Percentiles rank a stretch among this genome's conserved stretches.
Evolutionary conservation across 2,888 invertebrate genomes (phyloP).

Genomic region (Dynastes maya): DNA sequence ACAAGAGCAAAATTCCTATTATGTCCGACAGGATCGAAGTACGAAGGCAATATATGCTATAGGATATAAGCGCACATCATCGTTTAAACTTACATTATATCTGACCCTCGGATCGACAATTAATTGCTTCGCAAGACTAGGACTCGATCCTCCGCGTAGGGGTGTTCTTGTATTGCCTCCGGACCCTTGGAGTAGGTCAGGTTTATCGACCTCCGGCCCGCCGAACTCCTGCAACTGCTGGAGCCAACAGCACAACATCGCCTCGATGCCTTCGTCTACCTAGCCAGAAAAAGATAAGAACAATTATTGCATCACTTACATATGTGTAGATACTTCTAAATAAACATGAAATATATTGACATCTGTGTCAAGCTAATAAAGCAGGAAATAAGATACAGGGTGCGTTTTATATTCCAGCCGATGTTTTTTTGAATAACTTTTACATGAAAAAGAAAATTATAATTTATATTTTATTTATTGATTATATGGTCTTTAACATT

Average conservation of each 20-base stretch:
- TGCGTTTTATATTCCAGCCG: too few species aligned
- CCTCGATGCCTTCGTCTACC: slow-evolving; percentile 89
- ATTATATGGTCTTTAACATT: too few species aligned
- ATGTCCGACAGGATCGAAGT: too few species aligned
- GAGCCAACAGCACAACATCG: slow-evolving; percentile 89
- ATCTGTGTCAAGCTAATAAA: background rate
- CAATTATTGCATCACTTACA: slow-evolving; percentile 17
- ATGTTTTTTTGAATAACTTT: too few species aligned
- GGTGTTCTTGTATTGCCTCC: slow-evolving; percentile 77
- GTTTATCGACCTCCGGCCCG: slow-evolving; percentile 87
- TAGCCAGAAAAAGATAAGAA: slow-evolving; percentile 62
- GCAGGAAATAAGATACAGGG: too few species aligned
- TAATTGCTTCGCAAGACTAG: slow-evolving; percentile 75
- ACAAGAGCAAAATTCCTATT: too few species aligned
- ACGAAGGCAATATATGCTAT: too few species aligned
- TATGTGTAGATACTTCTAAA: background rate
- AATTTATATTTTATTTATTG: too few species aligned
- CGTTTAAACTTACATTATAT: slow-evolving; percentile 82
- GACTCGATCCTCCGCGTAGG: slow-evolving; percentile 70
- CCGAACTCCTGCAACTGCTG: slow-evolving; percentile 89
- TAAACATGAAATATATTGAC: background rate
- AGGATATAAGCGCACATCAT: slow-evolving; percentile 10
- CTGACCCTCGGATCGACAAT: slow-evolving; percentile 83
- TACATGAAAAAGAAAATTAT: too few species aligned
- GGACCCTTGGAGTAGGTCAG: slow-evolving; percentile 86